Evolutionary conservation across 2,797 vertebrate species (phyloP), one percentile per base, ranked within the genome.

Genomic region (Coccyzus lansbergi): DNA sequence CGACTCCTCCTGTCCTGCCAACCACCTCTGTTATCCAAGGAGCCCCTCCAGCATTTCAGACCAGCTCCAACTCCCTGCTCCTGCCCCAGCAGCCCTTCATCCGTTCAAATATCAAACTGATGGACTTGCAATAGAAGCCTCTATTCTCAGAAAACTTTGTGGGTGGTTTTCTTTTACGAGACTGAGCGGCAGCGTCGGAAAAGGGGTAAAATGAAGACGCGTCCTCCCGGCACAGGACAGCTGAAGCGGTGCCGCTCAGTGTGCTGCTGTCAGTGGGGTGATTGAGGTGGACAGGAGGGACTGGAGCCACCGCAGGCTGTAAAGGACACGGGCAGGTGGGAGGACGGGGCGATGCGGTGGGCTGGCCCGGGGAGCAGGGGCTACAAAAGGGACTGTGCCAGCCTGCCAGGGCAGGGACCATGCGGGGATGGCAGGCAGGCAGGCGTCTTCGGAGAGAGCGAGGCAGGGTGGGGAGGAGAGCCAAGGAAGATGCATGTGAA

Each of bases 271-370:
- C 99, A 99, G 89, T 77, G 92, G 97, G 83, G 97, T 99, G 99
- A 99, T 99, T 99, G 99, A 98, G 99, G 98, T 97, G 98, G 98
- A 99, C 99, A 99, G 98, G 96, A 99, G 99, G 98, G 97, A 92
- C 34, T 98, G 98, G 98, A 98, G 98, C 97, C 98, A 98, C 98
- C 98, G 91, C 81, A 90, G 98, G 97, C 98, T 98, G 95, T 99
- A 99, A 99, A 99, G 98, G 99, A 99, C 99, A 98, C 96, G 93
- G 97, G 99, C 99, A 99, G 99, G 98, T 99, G 99, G 98, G 97
- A 98, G 97, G 97, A 74, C 74, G 65, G 82, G 49, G 82, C 22
- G 3, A 82, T 95, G 96, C 97, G 97, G 98, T 95, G 98, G 98
- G 98, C 97, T 97, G 97, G 97, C 49, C 51, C 2, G 3, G 21